Evolutionary conservation across 2,888 invertebrate species (phyloP).

Genomic region (Synergus itoensis): DNA sequence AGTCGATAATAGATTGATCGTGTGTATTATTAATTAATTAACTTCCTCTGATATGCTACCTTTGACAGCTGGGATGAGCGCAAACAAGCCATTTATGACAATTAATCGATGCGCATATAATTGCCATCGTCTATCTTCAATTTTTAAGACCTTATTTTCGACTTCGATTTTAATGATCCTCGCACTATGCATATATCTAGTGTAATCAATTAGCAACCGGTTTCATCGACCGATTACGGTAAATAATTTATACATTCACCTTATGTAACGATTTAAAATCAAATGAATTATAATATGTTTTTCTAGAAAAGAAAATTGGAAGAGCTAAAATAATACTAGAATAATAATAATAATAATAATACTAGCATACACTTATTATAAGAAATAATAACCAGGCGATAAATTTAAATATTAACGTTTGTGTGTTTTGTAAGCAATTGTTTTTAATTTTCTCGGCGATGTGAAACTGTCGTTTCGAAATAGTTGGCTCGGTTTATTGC

Average conservation of each 20-base stretch:
- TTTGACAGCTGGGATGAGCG: conserved; percentile 1
- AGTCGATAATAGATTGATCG: background rate
- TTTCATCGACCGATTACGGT: background rate
- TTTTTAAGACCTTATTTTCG: background rate
- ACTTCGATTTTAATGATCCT: background rate
- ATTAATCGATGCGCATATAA: background rate
- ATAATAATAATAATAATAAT: no score
- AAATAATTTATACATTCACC: background rate
- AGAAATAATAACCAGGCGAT: background rate
- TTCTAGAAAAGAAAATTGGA: no score
- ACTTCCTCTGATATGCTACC: background rate
- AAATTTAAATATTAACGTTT: background rate
- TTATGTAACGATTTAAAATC: background rate
- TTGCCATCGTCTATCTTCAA: background rate
- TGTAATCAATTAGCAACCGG: background rate
- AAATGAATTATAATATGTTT: no score
- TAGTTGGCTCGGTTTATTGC: background rate
- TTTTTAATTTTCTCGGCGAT: background rate
- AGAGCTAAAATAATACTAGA: no score
- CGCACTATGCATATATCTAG: background rate
- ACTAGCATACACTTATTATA: background rate
- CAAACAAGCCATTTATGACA: background rate
- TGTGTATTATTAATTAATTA: conserved; percentile 2
- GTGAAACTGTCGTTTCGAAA: background rate
- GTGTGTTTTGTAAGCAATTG: background rate